Percentiles rank a stretch among this genome's conserved stretches.
These are phyloP conservation scores for Chrysochloris asiatica DNA, from an alignment of 2,113 vertebrate genomes.

Conservation along the genomic window DNA sequence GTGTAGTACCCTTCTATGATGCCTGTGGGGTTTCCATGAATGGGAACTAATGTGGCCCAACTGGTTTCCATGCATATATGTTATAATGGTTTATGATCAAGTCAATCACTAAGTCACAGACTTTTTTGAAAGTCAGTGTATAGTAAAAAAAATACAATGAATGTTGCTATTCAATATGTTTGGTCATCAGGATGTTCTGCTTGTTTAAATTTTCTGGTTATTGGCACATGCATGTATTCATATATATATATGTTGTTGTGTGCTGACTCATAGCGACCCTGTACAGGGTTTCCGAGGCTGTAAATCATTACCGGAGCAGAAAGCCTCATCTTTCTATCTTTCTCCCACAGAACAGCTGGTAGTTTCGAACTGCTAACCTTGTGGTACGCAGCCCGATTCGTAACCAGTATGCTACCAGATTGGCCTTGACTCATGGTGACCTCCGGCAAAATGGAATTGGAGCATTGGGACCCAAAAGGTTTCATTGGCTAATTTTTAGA, in stretches of 20 bases:
- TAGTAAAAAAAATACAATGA: neutral
- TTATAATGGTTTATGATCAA: neutral
- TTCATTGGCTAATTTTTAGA: neutral
- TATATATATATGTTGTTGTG: no score
- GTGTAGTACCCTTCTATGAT: neutral
- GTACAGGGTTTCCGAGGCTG: no score
- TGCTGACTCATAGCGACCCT: no score
- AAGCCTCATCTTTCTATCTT: no score
- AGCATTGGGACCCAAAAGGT: neutral
- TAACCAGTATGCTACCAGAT: no score
- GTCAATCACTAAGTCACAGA: neutral
- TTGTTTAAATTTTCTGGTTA: neutral
- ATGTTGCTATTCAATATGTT: neutral
- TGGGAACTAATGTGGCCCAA: neutral
- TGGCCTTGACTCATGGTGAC: neutral
- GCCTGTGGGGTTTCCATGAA: neutral
- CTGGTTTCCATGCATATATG: neutral
- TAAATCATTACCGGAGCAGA: no score
- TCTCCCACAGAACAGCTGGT: no score
- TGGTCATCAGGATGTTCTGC: neutral
- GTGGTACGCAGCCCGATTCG: no score
- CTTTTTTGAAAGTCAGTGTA: neutral
- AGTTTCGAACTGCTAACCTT: no score
- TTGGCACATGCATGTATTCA: neutral
- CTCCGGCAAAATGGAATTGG: neutral